Conservation (phyloP, 2,888 invertebrate genomes). For the Glaucopsyche alexis region DNA sequence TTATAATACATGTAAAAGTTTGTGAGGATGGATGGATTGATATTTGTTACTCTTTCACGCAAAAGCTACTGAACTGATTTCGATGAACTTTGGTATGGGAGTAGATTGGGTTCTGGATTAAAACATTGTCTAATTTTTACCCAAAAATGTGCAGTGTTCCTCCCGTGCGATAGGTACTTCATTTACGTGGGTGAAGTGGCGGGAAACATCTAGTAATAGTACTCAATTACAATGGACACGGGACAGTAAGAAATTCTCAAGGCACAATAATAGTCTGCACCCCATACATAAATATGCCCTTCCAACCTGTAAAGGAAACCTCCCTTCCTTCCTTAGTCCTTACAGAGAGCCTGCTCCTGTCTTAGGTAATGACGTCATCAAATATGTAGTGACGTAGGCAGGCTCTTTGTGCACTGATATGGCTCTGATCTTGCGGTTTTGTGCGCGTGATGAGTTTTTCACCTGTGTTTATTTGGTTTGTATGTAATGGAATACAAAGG, state of each 20-base stretch:
- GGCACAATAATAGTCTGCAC: not conserved
- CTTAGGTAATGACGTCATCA: conserved; percentile 76
- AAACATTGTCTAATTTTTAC: no score
- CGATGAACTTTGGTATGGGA: no score
- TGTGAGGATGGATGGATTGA: no score
- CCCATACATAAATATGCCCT: not conserved
- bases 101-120: no score
- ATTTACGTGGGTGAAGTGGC: no score
- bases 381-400: conserved; percentile 62
- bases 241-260: not conserved
- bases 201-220: no score
- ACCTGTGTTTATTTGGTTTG: not conserved
- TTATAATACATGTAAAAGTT: no score
- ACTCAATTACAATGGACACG: no score
- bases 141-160: no score
- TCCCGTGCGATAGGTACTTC: no score
- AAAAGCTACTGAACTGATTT: no score
- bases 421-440: conserved; percentile 35
- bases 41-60: no score
- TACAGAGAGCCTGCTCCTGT: conserved; percentile 50
- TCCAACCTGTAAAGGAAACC: conserved; percentile 33
- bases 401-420: conserved; percentile 47
- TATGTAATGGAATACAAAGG: not conserved
- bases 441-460: conserved; percentile 20
- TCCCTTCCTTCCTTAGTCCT: not conserved